These are phyloP conservation scores for Monomorium pharaonis DNA, from an alignment of 1,140 invertebrate genomes.

Conservation along the genomic window DNA sequence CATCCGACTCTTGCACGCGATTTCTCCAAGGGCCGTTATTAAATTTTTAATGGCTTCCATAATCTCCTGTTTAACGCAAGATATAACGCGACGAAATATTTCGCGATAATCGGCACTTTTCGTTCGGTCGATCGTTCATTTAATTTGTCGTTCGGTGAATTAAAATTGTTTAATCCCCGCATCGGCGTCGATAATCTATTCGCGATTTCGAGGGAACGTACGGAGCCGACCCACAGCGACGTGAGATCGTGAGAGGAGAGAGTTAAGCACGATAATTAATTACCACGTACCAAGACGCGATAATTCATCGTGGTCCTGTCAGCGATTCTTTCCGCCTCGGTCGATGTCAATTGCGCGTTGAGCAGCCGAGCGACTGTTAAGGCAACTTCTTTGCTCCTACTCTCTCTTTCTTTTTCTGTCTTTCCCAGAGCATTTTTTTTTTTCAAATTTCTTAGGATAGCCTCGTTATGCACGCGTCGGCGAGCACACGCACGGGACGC, in stretches of 20 bases:
- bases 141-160: conserved; percentile 35
- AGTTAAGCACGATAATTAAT: conserved; percentile 61
- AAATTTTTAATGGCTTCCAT: conserved; percentile 45
- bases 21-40: conserved; percentile 50
- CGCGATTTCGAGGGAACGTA: not conserved
- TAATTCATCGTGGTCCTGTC: conserved; percentile 68
- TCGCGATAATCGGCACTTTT: conserved; percentile 22
- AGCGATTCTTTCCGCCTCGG: conserved; percentile 68
- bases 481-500: conserved; percentile 2
- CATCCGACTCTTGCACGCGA: conserved; percentile 20
- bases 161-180: conserved; percentile 35
- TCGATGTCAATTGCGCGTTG: conserved; percentile 69
- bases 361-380: conserved; percentile 26
- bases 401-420: not conserved
- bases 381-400: not conserved
- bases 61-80: conserved; percentile 27
- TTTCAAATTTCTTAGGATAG: conserved; percentile 64
- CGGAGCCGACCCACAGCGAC: conserved; percentile 11
- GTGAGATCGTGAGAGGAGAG: not conserved
- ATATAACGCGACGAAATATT: conserved; percentile 20
- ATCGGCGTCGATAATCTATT: conserved; percentile 17
- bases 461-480: conserved; percentile 66
- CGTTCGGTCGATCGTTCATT: conserved; percentile 20
- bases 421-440: conserved; percentile 6
- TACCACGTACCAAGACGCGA: conserved; percentile 49